Evolutionary conservation across 2,888 invertebrate genomes (phyloP).

Genomic region (Nomada ferruginata): DNA sequence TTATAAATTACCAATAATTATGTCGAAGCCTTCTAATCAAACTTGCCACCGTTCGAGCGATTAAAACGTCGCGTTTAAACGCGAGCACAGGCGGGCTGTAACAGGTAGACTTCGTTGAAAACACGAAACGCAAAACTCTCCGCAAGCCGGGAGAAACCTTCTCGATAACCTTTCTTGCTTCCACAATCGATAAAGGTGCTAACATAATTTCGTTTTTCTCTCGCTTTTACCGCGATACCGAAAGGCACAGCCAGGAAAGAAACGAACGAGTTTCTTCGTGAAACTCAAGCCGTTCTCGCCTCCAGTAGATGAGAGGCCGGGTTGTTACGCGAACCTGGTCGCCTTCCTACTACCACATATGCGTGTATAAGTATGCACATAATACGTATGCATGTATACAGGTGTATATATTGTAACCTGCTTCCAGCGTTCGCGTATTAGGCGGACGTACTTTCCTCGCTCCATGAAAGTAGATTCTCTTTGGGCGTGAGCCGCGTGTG

Average conservation of each 20-base stretch:
- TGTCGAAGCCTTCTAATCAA: background rate
- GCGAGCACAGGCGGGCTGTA: background rate
- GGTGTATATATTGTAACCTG: background rate
- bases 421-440: conserved; percentile 69
- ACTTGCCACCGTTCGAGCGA: background rate
- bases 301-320: conserved; percentile 46
- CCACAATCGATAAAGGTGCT: conserved; percentile 32
- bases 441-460: conserved; percentile 76
- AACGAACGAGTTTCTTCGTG: conserved; percentile 65
- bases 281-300: conserved; percentile 57
- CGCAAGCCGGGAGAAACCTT: conserved; percentile 33
- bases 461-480: conserved; percentile 69
- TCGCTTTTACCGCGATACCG: conserved; percentile 54
- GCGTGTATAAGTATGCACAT: background rate
- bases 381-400: background rate
- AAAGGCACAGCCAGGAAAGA: conserved; percentile 55
- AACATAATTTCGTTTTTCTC: conserved; percentile 50
- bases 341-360: conserved; percentile 33
- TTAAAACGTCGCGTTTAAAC: background rate
- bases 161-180: conserved; percentile 32
- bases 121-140: background rate
- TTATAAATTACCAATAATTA: background rate
- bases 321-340: conserved; percentile 48
- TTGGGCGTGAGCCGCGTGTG: conserved; percentile 41
- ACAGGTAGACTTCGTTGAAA: background rate